These are phyloP conservation scores for Tyto alba DNA, from an alignment of 2,113 vertebrate genomes.

Conservation along the genomic window DNA sequence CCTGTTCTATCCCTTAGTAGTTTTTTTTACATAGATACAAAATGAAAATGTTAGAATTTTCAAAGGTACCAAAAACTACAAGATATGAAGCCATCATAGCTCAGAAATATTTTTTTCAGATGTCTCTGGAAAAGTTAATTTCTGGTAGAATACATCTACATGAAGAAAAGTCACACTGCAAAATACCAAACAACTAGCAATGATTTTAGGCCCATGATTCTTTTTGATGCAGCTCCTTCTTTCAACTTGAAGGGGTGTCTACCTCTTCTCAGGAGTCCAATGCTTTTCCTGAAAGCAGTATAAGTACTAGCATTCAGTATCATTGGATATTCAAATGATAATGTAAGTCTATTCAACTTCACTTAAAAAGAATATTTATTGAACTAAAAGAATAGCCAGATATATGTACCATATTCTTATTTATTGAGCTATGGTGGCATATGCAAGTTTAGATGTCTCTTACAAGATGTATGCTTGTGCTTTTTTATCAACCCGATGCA, in stretches of 20 bases:
- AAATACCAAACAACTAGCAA: not conserved
- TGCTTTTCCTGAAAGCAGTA: not conserved
- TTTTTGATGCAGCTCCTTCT: not conserved
- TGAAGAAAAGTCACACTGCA: not conserved
- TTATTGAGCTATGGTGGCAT: not conserved
- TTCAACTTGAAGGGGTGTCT: not conserved
- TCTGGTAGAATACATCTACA: not conserved
- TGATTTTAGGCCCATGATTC: not conserved
- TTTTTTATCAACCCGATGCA: not conserved
- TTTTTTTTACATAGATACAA: not conserved
- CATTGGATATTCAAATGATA: not conserved
- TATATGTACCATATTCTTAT: not conserved
- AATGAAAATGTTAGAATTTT: not conserved
- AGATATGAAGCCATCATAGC: not conserved
- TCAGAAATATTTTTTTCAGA: not conserved
- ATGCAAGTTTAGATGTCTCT: not conserved
- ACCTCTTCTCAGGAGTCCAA: not conserved
- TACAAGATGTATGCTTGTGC: not conserved
- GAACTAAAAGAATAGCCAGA: not conserved
- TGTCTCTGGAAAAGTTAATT: not conserved
- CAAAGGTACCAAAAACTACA: not conserved
- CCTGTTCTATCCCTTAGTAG: not conserved
- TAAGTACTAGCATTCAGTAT: not conserved
- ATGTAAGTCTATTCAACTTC: not conserved
- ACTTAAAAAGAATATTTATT: not conserved